These are phyloP conservation scores for Phocoena phocoena DNA, from an alignment of 2,113 vertebrate species.

Conservation along the genomic window DNA sequence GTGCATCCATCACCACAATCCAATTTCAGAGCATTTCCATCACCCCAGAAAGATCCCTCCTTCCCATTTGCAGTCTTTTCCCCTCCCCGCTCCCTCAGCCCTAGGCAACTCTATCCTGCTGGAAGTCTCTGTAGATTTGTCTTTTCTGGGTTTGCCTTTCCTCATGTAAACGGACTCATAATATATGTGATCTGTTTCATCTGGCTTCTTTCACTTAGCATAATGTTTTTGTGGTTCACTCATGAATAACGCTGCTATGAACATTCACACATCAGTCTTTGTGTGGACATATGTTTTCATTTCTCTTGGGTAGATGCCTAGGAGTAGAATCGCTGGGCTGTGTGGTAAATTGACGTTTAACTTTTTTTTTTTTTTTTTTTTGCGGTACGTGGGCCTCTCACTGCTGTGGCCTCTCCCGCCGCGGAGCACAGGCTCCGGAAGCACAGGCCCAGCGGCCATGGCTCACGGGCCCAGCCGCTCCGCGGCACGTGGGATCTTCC, in stretches of 20 bases:
- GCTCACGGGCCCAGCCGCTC: too few relatives aligned
- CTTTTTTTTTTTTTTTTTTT: not conserved
- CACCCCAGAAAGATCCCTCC: not conserved
- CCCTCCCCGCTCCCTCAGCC: not conserved
- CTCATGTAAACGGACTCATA: not conserved
- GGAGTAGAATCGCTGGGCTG: not conserved
- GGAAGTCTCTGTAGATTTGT: not conserved
- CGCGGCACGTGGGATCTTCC: too few relatives aligned
- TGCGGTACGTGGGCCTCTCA: too few relatives aligned
- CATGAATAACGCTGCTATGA: not conserved
- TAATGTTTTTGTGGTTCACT: not conserved
- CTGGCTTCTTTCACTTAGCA: slow-evolving; percentile 1
- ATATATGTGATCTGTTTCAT: not conserved
- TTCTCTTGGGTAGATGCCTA: not conserved
- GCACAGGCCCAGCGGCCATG: too few relatives aligned
- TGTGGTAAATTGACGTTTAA: not conserved
- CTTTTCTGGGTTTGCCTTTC: not conserved
- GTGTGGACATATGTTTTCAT: slow-evolving; percentile 7
- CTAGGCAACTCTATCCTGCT: not conserved
- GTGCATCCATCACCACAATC: not conserved
- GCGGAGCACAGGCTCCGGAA: too few relatives aligned
- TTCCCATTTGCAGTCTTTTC: not conserved
- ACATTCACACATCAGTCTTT: not conserved
- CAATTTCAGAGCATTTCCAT: not conserved
- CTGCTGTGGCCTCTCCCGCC: too few relatives aligned